A percentile compares a stretch with the other conserved stretches of the same genome.
Conservation (phyloP, 2,113 vertebrate species). For the Oryzias woworae region DNA sequence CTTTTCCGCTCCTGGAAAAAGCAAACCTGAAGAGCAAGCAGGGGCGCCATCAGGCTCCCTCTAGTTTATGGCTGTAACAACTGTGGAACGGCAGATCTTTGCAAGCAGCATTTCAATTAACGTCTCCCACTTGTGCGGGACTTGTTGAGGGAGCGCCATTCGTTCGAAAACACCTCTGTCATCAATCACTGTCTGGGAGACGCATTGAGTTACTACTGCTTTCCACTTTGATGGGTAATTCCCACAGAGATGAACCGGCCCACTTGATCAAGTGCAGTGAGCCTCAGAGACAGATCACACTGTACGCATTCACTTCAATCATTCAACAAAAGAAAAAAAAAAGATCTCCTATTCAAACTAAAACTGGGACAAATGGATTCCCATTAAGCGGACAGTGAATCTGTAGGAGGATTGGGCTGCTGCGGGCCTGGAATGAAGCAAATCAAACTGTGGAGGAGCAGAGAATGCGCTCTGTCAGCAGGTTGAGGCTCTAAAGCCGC, state of each 20-base stretch:
- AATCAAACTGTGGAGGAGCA: conserved; percentile 54
- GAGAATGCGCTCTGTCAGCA: conserved; percentile 74
- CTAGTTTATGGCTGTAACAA: conserved; percentile 37
- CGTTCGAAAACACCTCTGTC: conserved; percentile 69
- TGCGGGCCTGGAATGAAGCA: conserved; percentile 49
- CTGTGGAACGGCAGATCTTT: conserved; percentile 47
- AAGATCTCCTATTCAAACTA: conserved; percentile 56
- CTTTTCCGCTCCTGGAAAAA: conserved; percentile 44
- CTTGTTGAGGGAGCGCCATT: conserved; percentile 64
- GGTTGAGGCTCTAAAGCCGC: conserved; percentile 32
- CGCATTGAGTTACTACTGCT: conserved; percentile 75
- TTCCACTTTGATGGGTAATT: conserved; percentile 78
- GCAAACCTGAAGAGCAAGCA: conserved; percentile 34
- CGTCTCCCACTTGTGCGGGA: conserved; percentile 63
- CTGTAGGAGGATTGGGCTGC: conserved; percentile 55
- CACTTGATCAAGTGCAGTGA: conserved; percentile 79
- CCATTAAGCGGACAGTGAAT: conserved; percentile 71
- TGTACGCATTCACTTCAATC: conserved; percentile 53
- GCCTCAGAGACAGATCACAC: conserved; percentile 65
- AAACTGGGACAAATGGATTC: conserved; percentile 65
- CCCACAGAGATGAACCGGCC: conserved; percentile 68
- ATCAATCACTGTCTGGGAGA: conserved; percentile 81
- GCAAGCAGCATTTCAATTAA: conserved; percentile 74
- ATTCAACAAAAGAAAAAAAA: conserved; percentile 33
- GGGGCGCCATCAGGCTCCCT: conserved; percentile 41